Conservation (phyloP, 2,113 vertebrate species). For the Chionodraco myersi region DNA sequence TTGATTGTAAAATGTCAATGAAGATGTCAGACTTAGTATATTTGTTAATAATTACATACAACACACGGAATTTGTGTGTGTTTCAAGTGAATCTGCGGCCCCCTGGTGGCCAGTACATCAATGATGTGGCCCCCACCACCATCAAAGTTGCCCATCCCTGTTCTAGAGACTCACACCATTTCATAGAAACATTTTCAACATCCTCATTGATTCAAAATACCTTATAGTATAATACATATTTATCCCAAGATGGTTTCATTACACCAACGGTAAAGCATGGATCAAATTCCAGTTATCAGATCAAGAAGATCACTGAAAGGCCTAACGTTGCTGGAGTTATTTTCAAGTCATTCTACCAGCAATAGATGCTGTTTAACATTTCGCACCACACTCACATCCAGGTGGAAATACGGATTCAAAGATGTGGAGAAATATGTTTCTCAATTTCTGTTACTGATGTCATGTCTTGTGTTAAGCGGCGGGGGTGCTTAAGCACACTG, state of each 20-base stretch:
- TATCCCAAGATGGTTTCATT: neutral
- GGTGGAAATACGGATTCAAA: neutral
- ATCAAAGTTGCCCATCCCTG: no score
- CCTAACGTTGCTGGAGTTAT: conserved; percentile 4
- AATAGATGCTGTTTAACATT: neutral
- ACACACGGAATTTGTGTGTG: no score
- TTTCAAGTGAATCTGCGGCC: no score
- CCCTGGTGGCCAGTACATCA: no score
- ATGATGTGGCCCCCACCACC: no score
- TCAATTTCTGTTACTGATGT: conserved; percentile 1
- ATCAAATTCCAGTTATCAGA: neutral
- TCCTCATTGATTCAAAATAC: neutral
- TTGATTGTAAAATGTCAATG: no score
- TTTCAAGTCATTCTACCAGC: neutral
- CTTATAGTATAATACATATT: neutral
- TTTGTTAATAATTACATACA: no score
- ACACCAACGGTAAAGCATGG: neutral
- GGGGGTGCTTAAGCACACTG: neutral
- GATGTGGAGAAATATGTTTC: neutral
- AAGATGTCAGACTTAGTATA: no score
- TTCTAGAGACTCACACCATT: neutral
- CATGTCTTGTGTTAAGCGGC: neutral
- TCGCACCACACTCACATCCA: neutral
- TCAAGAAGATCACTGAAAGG: conserved; percentile 6
- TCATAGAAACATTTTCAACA: neutral